Evolutionary conservation across 2,888 invertebrate species (phyloP).

Genomic region (Gerris lacustris): DNA sequence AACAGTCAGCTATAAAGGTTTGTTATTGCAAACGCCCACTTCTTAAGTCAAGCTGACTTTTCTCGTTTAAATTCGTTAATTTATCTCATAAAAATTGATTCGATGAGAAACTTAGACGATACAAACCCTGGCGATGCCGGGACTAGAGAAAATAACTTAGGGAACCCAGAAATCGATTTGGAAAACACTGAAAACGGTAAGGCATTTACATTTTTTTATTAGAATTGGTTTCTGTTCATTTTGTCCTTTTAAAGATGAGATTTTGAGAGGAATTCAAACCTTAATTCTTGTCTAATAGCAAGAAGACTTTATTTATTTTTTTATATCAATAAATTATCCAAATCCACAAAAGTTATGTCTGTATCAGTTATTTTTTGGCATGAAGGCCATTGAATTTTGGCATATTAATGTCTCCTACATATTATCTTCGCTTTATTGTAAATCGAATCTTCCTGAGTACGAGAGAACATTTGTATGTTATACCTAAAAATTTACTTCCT

Average conservation of each 20-base stretch:
- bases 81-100: background rate
- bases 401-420: too few species aligned
- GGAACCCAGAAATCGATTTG: background rate
- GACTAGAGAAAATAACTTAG: background rate
- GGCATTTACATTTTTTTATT: background rate
- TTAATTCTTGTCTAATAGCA: too few species aligned
- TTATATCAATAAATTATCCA: too few species aligned
- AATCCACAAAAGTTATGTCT: too few species aligned
- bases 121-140: background rate
- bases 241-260: background rate
- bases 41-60: background rate
- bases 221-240: background rate
- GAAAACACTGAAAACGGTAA: background rate
- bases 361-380: too few species aligned
- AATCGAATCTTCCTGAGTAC: too few species aligned
- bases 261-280: too few species aligned
- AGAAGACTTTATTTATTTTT: too few species aligned
- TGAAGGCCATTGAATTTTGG: too few species aligned
- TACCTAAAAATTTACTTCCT: too few species aligned
- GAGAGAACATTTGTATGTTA: too few species aligned
- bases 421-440: too few species aligned
- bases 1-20: background rate
- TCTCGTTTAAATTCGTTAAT: background rate
- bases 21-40: conserved; percentile 1
- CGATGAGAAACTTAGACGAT: background rate